Conservation (phyloP, 1,140 invertebrate species). For the Conopomorpha cramerella region DNA sequence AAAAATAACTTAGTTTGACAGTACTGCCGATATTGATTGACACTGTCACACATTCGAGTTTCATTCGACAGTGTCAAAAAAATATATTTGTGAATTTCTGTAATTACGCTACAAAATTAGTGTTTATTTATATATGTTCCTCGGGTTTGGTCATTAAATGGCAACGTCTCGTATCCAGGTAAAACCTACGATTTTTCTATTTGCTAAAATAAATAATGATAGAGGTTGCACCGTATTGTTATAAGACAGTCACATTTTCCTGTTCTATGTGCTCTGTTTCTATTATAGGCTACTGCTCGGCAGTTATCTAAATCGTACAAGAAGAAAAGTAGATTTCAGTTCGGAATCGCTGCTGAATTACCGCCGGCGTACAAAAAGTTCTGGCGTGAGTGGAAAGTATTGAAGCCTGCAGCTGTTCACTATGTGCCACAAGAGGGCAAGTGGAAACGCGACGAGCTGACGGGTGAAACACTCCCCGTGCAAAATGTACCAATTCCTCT, state of each 20-base stretch:
- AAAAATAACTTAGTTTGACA: too few species aligned
- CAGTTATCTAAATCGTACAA: conserved; percentile 46
- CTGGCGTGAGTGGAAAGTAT: conserved; percentile 81
- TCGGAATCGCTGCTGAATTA: conserved; percentile 67
- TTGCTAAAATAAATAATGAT: too few species aligned
- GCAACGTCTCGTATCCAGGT: too few species aligned
- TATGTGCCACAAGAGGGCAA: conserved; percentile 76
- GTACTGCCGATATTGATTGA: conserved; percentile 8
- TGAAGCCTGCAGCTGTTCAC: conserved; percentile 80
- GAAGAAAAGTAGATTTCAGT: conserved; percentile 59
- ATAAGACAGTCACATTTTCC: too few species aligned
- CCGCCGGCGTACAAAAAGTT: conserved; percentile 89
- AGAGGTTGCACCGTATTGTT: too few species aligned
- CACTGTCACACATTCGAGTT: conserved; percentile 29
- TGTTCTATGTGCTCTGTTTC: conserved; percentile 7
- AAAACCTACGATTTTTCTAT: too few species aligned
- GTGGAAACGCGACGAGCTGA: conserved; percentile 74
- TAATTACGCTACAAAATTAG: too few species aligned
- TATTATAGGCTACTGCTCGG: conserved; percentile 36
- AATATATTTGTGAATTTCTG: too few species aligned
- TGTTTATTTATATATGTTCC: too few species aligned
- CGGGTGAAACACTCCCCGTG: conserved; percentile 71
- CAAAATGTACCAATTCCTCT: conserved; percentile 82
- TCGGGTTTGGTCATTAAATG: too few species aligned
- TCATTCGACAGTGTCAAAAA: conserved; percentile 33